Evolutionary conservation across 1,140 invertebrate genomes (phyloP).

Genomic region (Habropoda laboriosa): DNA sequence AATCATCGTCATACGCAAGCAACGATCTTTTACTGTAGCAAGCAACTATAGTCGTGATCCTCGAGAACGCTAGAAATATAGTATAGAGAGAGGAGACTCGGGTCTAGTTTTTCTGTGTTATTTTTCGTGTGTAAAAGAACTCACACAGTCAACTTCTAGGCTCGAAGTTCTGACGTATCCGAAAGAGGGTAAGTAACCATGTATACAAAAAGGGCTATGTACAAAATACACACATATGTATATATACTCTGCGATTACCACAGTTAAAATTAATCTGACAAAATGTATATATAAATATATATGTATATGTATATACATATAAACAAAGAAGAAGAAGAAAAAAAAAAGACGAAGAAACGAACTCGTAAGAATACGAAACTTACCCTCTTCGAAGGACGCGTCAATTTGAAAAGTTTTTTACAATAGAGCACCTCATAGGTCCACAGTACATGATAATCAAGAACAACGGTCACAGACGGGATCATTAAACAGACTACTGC

Average conservation of each 20-base stretch:
- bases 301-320: not conserved
- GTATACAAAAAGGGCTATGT: conserved; percentile 33
- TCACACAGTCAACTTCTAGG: conserved; percentile 52
- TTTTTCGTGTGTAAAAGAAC: conserved; percentile 37
- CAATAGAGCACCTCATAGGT: conserved; percentile 55
- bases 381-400: conserved; percentile 59
- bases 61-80: conserved; percentile 51
- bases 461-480: conserved; percentile 49
- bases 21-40: conserved; percentile 73
- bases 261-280: too few species aligned
- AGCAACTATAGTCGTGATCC: conserved; percentile 72
- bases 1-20: conserved; percentile 47
- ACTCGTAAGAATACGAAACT: conserved; percentile 28
- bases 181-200: conserved; percentile 56
- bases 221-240: conserved; percentile 28
- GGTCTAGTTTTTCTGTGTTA: conserved; percentile 54
- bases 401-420: conserved; percentile 59
- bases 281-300: not conserved
- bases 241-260: too few species aligned
- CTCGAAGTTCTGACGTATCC: conserved; percentile 56
- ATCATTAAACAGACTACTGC: conserved; percentile 56
- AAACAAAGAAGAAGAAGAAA: conserved; percentile 3
- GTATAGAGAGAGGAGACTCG: conserved; percentile 47
- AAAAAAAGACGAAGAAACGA: conserved; percentile 1
- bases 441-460: conserved; percentile 51